These are phyloP conservation scores for Thyatira batis DNA, from an alignment of 2,888 invertebrate species.

Conservation along the genomic window DNA sequence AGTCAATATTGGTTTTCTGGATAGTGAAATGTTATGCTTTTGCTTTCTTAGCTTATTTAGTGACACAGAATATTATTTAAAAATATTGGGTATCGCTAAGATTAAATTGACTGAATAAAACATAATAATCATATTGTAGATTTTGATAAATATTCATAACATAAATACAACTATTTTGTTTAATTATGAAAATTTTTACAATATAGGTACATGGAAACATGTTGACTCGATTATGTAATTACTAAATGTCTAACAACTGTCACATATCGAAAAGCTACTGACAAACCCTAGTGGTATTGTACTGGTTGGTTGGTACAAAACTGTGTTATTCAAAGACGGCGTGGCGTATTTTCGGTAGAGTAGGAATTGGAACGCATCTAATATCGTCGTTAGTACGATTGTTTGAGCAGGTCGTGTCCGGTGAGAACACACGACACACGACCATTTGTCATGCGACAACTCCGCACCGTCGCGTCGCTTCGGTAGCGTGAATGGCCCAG, in stretches of 20 bases:
- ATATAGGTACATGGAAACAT: no score
- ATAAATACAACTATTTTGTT: no score
- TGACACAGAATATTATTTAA: no score
- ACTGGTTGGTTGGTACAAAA: neutral
- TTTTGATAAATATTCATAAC: no score
- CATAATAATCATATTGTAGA: no score
- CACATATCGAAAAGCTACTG: neutral
- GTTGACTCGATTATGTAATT: no score
- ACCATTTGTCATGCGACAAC: constrained; percentile 60
- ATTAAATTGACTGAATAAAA: no score
- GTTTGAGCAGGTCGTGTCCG: constrained; percentile 49
- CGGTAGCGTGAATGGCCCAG: constrained; percentile 46
- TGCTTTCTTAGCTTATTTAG: no score
- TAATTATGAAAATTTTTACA: no score
- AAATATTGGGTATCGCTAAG: no score
- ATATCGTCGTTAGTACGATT: constrained; percentile 29
- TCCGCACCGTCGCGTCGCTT: constrained; percentile 30
- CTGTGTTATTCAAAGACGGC: neutral
- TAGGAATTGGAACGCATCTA: constrained; percentile 12
- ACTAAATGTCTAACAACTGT: constrained; percentile 37
- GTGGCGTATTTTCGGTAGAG: neutral
- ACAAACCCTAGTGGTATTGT: neutral
- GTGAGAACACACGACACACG: constrained; percentile 37
- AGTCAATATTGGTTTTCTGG: no score
- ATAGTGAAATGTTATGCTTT: no score